Evolutionary conservation across 2,797 vertebrate genomes (phyloP), one percentile per base, ranked within the genome.

Genomic region (Pangasius mekongensis): DNA sequence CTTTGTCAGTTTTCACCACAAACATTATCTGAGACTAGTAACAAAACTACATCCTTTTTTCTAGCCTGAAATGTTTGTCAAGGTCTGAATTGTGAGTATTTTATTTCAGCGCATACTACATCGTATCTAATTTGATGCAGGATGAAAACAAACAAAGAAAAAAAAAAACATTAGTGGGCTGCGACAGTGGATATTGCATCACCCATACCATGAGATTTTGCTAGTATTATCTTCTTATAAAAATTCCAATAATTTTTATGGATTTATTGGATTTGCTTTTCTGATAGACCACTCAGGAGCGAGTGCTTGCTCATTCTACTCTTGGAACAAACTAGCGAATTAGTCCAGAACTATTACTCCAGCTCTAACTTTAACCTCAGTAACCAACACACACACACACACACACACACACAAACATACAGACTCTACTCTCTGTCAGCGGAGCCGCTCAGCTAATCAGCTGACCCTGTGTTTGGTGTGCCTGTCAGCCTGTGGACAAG

Each of bases 401-500:
- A 66, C 77, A 73, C 76, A 56, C 62, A 73, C 52, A 49, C 49
- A 49, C 49, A 54, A 16, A 56, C 16, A 5, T 2, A 81, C 54
- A 30, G 2, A 62, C 52, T 71, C 66, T 78, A 78, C 78, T 83
- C 76, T 71, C 86, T 83, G 77, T 87, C 82, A 86, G 39, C 82
- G 49, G 67, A 77, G 73, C 16, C 24, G 7, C 78, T 83, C 82
- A 83, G 36, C 87, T 90, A 89, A 89, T 78, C n/a, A n/a, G 5
- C 62, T 90, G 89, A 89, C 89, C 86, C 83, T 11, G 39, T 8
- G 39, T 84, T 86, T 92, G 88, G 85, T 88, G 89, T 73, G 47
- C 83, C 88, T 86, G 87, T 92, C 91, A 92, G 89, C 56, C 78
- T 83, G 87, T 89, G 83, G 54, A 81, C 60, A 90, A 88, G 86